phyloP scores from a whole-genome alignment of 2,113 vertebrate genomes.

The Pithys albifrons region DNA sequence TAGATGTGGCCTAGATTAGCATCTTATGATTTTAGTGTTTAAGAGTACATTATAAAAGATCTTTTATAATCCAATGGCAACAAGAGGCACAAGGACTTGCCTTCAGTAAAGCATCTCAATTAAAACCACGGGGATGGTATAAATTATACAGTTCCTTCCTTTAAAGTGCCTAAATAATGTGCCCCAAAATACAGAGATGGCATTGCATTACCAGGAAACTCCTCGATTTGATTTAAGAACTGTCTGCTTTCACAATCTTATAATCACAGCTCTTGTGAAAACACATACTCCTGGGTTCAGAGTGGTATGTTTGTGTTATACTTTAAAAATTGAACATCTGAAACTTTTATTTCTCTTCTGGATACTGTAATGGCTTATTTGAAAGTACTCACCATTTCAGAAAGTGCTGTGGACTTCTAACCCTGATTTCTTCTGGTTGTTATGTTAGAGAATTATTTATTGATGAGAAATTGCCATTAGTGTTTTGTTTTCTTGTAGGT shows the following conservation, averaged over 20 bases:
- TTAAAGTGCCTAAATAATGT: neutral
- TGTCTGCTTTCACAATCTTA: neutral
- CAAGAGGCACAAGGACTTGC: neutral
- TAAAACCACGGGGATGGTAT: neutral
- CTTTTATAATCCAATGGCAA: neutral
- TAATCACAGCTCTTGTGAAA: neutral
- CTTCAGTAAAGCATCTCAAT: neutral
- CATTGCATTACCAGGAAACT: neutral
- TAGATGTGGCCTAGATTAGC: slow-evolving; percentile 58
- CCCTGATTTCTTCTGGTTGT: neutral
- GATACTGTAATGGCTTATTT: neutral
- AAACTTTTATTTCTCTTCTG: neutral
- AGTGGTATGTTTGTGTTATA: neutral
- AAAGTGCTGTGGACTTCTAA: neutral
- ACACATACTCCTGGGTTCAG: neutral
- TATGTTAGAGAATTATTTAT: neutral
- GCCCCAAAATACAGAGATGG: neutral
- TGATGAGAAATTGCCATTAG: neutral
- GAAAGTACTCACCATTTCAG: neutral
- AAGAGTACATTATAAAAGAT: neutral
- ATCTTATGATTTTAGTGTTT: slow-evolving; percentile 5
- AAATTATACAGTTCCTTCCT: neutral
- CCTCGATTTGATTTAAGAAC: neutral
- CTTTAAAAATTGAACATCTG: neutral
- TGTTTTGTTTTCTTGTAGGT: neutral